Evolutionary conservation across 2,797 vertebrate genomes (phyloP), one percentile per base, ranked within the genome.

Genomic region (Dryobates pubescens): DNA sequence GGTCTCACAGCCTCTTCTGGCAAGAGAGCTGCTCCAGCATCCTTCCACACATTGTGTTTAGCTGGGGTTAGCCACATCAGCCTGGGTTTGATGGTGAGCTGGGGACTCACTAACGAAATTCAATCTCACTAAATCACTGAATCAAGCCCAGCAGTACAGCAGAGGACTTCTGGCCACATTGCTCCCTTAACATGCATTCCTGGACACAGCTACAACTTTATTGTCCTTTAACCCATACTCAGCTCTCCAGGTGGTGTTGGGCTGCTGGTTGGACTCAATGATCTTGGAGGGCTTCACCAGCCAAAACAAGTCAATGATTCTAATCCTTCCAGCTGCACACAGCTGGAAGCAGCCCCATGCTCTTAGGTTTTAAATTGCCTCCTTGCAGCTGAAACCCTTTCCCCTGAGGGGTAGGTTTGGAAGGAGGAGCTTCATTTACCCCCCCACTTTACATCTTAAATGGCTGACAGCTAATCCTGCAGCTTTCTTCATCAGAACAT

Each of bases 401-500:
- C 56, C 29, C 11, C 9, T 0, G 45, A 79, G 12, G 38, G 38
- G 38, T 38, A 34, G 53, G 45, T 27, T 38, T 20, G 26, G 41
- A 13, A 74, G 13, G 13, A 68, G 17, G 15, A 6, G 13, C 7
- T 16, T 29, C 45, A 17, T n/a, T 24, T 58, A 43, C 38, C 38
- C 38, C 38, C 36, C 38, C 45, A 69, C 54, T 65, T 16, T 4
- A 41, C 43, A 75, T 67, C 54, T 34, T 53, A 54, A 82, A 78
- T 17, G 8, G 22, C 38, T 87, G 53, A 72, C 59, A 88, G 58
- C 49, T 63, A 82, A 82, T 69, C 62, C 38, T 13, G 23, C 22
- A 73, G 65, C 34, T 61, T 90, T 65, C 90, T 89, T 74, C 91
- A 77, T 64, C 72, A 88, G 88, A 95, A 82, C 54, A 79, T 77